Percentiles rank a stretch among this genome's conserved stretches.
Evolutionary conservation across 1,140 invertebrate species (phyloP).

Genomic region (Trichonephila clavata): DNA sequence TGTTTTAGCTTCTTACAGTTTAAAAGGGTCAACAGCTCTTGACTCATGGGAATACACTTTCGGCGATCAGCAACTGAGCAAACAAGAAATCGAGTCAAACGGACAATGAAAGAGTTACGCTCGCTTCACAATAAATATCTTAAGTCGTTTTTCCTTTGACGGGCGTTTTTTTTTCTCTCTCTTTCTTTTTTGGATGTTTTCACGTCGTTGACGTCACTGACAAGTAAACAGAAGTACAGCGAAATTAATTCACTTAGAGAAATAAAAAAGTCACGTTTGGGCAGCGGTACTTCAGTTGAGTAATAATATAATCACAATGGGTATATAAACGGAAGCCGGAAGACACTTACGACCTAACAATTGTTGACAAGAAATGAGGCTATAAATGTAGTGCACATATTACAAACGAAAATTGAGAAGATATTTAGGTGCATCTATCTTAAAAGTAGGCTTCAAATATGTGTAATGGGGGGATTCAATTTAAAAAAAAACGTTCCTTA

Average conservation of each 20-base stretch:
- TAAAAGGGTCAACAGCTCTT: slow-evolving; percentile 75
- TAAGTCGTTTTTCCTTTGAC: slow-evolving; percentile 60
- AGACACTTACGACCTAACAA: slow-evolving; percentile 42
- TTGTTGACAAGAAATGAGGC: slow-evolving; percentile 46
- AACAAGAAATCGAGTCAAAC: slow-evolving; percentile 72
- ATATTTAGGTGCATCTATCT: not conserved
- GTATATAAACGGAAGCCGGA: slow-evolving; percentile 35
- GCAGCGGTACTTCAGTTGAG: slow-evolving; percentile 56
- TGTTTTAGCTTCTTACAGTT: slow-evolving; percentile 32
- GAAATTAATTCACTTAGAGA: slow-evolving; percentile 57
- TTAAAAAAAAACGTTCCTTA: too few species aligned
- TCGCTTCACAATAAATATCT: slow-evolving; percentile 71
- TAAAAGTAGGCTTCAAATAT: too few species aligned
- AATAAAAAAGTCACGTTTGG: slow-evolving; percentile 55
- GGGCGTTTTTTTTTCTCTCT: slow-evolving; percentile 14
- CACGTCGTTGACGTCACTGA: slow-evolving; percentile 51
- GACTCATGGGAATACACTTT: slow-evolving; percentile 71
- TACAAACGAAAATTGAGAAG: not conserved
- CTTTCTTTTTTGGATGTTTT: slow-evolving; percentile 54
- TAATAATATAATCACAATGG: slow-evolving; percentile 62
- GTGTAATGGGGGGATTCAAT: too few species aligned
- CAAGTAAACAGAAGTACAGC: slow-evolving; percentile 58
- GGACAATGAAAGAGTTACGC: slow-evolving; percentile 76
- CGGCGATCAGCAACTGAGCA: slow-evolving; percentile 71
- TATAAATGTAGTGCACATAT: slow-evolving; percentile 42